Conservation (phyloP, 23 tunicate species). For the Diplosoma virens region DNA sequence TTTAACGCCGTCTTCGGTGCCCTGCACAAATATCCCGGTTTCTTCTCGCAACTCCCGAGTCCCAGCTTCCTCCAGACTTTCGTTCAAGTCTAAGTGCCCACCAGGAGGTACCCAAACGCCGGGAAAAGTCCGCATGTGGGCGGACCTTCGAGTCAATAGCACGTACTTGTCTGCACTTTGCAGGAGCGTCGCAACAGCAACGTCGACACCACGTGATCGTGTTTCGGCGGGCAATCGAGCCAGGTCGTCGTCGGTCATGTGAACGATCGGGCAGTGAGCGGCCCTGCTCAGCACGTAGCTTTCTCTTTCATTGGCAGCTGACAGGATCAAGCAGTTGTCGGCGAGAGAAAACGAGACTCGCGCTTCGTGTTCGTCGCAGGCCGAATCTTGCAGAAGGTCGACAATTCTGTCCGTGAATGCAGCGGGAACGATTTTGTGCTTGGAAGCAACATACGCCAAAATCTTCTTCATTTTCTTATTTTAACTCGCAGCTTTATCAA, state of each 20-base stretch:
- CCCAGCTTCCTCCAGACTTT: conserved; percentile 53
- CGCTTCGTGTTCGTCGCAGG: conserved; percentile 4
- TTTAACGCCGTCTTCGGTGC: neutral
- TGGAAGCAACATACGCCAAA: neutral
- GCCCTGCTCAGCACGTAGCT: conserved; percentile 31
- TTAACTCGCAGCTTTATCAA: no score
- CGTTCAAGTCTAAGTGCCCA: conserved; percentile 55
- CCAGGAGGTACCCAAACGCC: conserved; percentile 91
- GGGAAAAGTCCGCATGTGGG: conserved; percentile 74
- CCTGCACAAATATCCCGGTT: conserved; percentile 38
- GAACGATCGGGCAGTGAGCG: conserved; percentile 58
- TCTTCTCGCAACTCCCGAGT: conserved; percentile 64
- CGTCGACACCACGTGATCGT: conserved; percentile 32
- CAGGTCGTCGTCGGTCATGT: neutral
- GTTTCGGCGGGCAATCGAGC: neutral
- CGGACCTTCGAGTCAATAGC: conserved; percentile 45
- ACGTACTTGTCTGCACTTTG: conserved; percentile 57
- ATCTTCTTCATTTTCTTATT: conserved; percentile 9
- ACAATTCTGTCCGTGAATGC: conserved; percentile 16
- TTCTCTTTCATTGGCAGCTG: neutral
- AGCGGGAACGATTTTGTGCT: neutral
- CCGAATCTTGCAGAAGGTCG: neutral
- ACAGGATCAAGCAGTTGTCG: neutral
- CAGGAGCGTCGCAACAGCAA: conserved; percentile 55
- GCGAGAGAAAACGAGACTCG: neutral